Conservation (phyloP, 2,113 vertebrate genomes). For the Notothenia coriiceps region DNA sequence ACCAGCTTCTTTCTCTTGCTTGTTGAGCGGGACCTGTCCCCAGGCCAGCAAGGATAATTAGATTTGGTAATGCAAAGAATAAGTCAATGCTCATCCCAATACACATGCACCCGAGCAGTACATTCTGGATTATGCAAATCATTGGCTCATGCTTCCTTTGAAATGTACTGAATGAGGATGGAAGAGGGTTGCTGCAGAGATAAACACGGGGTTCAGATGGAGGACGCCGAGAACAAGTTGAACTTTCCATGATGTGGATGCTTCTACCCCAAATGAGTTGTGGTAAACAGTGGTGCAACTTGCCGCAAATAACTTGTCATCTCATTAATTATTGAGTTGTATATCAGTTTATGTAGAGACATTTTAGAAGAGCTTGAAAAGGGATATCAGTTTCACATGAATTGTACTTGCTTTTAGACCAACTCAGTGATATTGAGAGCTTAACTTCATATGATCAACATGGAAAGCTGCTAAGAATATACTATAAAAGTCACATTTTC, state of each 20-base stretch:
- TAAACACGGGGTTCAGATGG: slow-evolving; percentile 76
- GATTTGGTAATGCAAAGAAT: slow-evolving; percentile 77
- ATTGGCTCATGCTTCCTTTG: slow-evolving; percentile 69
- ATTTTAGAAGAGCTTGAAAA: too few species aligned
- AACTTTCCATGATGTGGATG: slow-evolving; percentile 44
- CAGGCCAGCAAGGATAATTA: slow-evolving; percentile 76
- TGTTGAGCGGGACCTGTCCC: slow-evolving; percentile 65
- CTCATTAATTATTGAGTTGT: background rate
- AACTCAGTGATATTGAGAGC: too few species aligned
- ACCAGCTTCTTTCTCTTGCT: slow-evolving; percentile 65
- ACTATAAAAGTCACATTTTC: too few species aligned
- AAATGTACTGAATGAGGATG: slow-evolving; percentile 74
- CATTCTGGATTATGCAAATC: slow-evolving; percentile 81
- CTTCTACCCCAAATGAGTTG: slow-evolving; percentile 33
- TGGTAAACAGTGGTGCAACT: slow-evolving; percentile 11
- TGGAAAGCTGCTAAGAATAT: too few species aligned
- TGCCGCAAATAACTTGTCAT: slow-evolving; percentile 5
- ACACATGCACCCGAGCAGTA: slow-evolving; percentile 32
- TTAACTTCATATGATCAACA: too few species aligned
- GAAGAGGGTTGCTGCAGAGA: slow-evolving; percentile 62
- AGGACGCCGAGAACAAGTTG: slow-evolving; percentile 59
- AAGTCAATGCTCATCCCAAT: slow-evolving; percentile 65
- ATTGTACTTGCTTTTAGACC: too few species aligned
- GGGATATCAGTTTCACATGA: too few species aligned
- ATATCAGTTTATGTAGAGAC: background rate